Evolutionary conservation across 1,140 invertebrate species (phyloP), one percentile per base, ranked within the genome.

Genomic region (Magallana angulata): DNA sequence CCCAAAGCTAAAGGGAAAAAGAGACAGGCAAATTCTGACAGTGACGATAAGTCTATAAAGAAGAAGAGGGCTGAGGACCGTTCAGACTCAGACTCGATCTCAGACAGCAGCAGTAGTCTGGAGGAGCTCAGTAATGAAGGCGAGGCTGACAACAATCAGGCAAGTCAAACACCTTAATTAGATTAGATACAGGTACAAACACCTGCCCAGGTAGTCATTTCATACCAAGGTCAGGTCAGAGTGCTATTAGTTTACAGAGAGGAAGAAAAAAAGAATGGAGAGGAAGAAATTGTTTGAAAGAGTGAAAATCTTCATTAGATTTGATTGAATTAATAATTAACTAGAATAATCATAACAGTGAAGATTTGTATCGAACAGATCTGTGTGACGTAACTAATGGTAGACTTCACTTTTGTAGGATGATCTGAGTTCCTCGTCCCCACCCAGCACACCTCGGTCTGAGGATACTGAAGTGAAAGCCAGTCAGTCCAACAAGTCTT

Each of bases 81-180:
- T 1, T 84, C 82, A 5, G 93, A 94, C 76, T 92, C 93, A 1
- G 95, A 95, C 64, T 94, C 94, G 11, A 88, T 91, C 9, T 93
- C 93, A 9, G 95, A 95, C 88, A 94, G 93, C 86, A 93, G 94
- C 85, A 95, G 93, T 90, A 93, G 30, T 93, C 92, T 84, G 92
- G 92, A 94, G 88, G 94, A 94, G 68, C 92, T 91, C 68, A 92
- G 92, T 7, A 93, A 94, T 82, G 94, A 95, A 24, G 93, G 87
- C 16, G 94, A 94, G 82, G 84, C 87, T 18, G 93, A 93, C 71
- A 93, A 92, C 81, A 94, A 93, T 88, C 93, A 92, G 90, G 93
- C 92, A 81, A 3, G 80, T 30, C 11, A 48, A 48, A 48, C 36
- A 5, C 36, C 36, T 48, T 48, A 48, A 48, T 48, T 48, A 48